Base-by-base conservation (phyloP, 2,113 vertebrate genomes). In the Eulemur rufifrons region DNA sequence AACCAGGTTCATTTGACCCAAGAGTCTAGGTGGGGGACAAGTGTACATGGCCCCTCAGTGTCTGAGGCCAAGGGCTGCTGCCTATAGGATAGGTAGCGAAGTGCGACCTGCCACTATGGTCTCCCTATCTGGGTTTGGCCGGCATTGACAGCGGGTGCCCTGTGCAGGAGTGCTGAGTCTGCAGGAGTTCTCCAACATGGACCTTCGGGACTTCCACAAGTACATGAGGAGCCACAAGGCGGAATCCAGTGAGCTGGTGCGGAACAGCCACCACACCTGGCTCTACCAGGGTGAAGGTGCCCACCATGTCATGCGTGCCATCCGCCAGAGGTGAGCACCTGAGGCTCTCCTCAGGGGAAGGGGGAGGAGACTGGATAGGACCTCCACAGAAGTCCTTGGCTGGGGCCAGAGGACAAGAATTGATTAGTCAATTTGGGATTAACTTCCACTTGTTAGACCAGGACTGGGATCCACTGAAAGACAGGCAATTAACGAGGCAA, bases 221-320 rank as follows among this genome's bases (percentile, higher is more conserved):
- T 98, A 99, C 86, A 98, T 98, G 98, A 98, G 99, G 69, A 99
- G 94, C 84, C 99, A 97, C 68, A 98, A 98, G 77, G 99, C 98
- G 6, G 98, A 98, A 91, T 98, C 98, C 97, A 99, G 98, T 8
- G 98, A 99, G 63, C 94, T 99, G 96, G 99, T 99, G 84, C 98
- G 99, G 76, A 99, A 99, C 92, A 99, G 99, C 98, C 99, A 99
- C 95, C 99, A 99, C 95, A 99, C 99, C 0, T 99, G 99, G 99
- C 99, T 99, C 63, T 99, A 99, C 98, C 99, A 99, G 96, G 99
- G 99, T 0, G 99, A 99, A 54, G 99, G 99, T 7, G 99, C 99
- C 34, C 99, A 99, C 97, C 99, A 99, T 25, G 98, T 99, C 91
- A 99, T 99, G 98, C 99, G 99, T 39, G 98, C 98, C 87, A 99